phyloP scores from a whole-genome alignment of 1,140 invertebrate genomes.

The Sarcophaga peregrina region DNA sequence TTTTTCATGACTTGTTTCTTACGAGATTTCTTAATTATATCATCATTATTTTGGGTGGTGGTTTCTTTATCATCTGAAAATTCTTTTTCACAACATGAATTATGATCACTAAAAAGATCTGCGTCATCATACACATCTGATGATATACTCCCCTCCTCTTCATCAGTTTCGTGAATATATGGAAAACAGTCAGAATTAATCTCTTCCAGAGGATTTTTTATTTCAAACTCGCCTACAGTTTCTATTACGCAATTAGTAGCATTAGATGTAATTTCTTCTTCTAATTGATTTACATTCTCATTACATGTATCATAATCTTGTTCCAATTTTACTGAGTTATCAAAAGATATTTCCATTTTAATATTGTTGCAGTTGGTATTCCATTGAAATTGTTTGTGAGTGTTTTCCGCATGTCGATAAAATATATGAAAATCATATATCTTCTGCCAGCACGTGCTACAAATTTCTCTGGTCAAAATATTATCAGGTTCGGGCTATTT shows the following conservation, averaged over 20 bases:
- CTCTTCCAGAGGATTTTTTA: slow-evolving; percentile 8
- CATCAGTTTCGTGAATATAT: not conserved
- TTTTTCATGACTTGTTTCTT: not conserved
- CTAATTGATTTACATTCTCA: not conserved
- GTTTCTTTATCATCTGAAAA: not conserved
- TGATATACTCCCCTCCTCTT: not conserved
- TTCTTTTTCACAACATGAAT: not conserved
- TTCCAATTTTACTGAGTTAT: not conserved
- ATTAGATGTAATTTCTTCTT: not conserved
- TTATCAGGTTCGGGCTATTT: slow-evolving; percentile 29
- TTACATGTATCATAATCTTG: not conserved
- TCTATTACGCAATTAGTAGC: not conserved
- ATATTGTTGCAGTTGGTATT: not conserved
- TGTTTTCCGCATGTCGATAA: slow-evolving; percentile 57
- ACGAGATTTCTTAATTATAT: not conserved
- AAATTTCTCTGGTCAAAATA: slow-evolving; percentile 55
- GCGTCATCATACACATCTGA: not conserved
- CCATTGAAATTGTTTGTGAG: slow-evolving; percentile 51
- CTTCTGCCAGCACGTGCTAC: slow-evolving; percentile 58
- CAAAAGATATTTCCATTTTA: not conserved
- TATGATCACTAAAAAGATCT: not conserved
- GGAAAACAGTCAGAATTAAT: not conserved
- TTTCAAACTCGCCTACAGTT: not conserved
- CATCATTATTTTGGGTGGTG: not conserved
- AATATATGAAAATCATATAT: slow-evolving; percentile 61